Evolutionary conservation across 2,888 invertebrate genomes (phyloP).

Genomic region (Clitarchus hookeri): DNA sequence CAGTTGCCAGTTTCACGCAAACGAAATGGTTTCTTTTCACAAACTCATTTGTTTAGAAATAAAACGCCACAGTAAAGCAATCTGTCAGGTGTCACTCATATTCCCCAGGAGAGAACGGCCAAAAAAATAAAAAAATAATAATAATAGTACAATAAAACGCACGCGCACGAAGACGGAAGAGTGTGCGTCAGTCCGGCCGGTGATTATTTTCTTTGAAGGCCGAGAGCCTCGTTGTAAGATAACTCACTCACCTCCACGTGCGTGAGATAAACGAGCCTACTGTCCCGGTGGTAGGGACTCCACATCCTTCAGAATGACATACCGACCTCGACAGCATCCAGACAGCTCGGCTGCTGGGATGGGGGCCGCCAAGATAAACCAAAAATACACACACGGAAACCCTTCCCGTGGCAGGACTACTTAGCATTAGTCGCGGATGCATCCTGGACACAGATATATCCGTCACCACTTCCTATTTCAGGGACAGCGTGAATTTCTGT

Average conservation of each 20-base stretch:
- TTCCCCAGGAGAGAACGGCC: too few relatives aligned
- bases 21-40: too few relatives aligned
- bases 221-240: background rate
- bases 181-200: background rate
- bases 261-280: background rate
- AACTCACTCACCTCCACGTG: background rate
- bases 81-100: too few relatives aligned
- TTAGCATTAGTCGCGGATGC: background rate
- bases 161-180: background rate
- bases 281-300: background rate
- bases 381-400: background rate
- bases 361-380: background rate
- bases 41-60: too few relatives aligned
- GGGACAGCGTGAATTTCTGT: background rate
- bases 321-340: background rate
- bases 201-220: background rate
- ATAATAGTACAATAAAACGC: background rate
- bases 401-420: background rate
- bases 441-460: background rate
- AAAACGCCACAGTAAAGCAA: too few relatives aligned
- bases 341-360: background rate
- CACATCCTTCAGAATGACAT: background rate
- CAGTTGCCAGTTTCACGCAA: too few relatives aligned
- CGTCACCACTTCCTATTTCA: background rate
- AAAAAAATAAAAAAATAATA: too few relatives aligned